Percentiles rank a stretch among this genome's conserved stretches.
These are phyloP conservation scores for Ernsta delagoae DNA, from an alignment of 2,888 invertebrate genomes.

Conservation along the genomic window DNA sequence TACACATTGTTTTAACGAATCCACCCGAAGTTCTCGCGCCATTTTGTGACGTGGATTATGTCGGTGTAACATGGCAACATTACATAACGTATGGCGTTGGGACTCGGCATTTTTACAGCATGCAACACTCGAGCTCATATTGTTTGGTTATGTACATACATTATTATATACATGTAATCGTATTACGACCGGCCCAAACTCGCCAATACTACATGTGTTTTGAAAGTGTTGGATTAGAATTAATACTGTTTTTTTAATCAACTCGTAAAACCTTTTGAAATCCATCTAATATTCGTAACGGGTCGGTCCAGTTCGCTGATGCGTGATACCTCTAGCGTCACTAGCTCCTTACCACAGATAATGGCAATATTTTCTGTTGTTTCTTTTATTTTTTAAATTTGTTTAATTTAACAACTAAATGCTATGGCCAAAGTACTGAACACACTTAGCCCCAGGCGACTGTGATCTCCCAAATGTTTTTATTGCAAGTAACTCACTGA, in stretches of 20 bases:
- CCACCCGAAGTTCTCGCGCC: constrained; percentile 44
- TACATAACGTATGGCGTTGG: constrained; percentile 45
- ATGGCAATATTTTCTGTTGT: constrained; percentile 38
- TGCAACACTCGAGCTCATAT: constrained; percentile 61
- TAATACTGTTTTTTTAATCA: neutral
- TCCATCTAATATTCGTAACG: constrained; percentile 8
- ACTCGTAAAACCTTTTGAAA: neutral
- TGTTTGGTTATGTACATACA: constrained; percentile 61
- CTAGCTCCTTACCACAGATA: constrained; percentile 42
- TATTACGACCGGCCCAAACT: constrained; percentile 25
- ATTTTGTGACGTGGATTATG: constrained; percentile 10
- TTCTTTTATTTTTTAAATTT: constrained; percentile 19
- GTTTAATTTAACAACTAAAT: constrained; percentile 40
- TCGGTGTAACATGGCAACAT: constrained; percentile 16
- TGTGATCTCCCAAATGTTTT: constrained; percentile 74
- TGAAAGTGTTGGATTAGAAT: neutral
- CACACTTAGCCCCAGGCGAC: constrained; percentile 54
- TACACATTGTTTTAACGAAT: constrained; percentile 49
- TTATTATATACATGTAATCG: constrained; percentile 40
- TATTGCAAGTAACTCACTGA: constrained; percentile 53
- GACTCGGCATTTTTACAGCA: constrained; percentile 52
- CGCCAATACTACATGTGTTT: constrained; percentile 1
- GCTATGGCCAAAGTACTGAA: constrained; percentile 44
- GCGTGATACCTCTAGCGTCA: constrained; percentile 47
- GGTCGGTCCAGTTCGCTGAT: constrained; percentile 49